These are phyloP conservation scores for Papilio protenor DNA, from an alignment of 2,888 invertebrate species.

Conservation along the genomic window DNA sequence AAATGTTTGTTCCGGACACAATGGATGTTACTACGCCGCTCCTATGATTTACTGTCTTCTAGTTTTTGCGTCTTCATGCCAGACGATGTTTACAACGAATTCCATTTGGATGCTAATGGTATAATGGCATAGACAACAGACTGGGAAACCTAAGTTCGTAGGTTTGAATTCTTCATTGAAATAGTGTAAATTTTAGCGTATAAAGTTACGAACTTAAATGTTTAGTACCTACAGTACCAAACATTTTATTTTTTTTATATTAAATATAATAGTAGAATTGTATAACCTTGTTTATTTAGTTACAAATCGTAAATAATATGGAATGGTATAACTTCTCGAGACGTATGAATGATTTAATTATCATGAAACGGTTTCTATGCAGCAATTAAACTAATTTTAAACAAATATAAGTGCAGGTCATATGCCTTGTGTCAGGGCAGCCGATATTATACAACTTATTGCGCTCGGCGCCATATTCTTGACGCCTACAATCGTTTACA, in stretches of 20 bases:
- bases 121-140: neutral
- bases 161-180: neutral
- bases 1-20: slow-evolving; percentile 20
- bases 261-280: too few species aligned
- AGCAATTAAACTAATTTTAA: slow-evolving; percentile 25
- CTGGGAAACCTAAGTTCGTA: neutral
- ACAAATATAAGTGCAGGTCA: slow-evolving; percentile 20
- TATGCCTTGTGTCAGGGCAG: slow-evolving; percentile 20
- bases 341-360: neutral
- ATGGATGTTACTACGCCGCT: neutral
- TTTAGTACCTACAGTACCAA: too few species aligned
- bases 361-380: neutral
- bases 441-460: slow-evolving; percentile 17
- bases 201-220: neutral
- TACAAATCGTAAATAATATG: neutral
- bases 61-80: slow-evolving; percentile 13
- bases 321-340: neutral
- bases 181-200: neutral
- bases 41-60: slow-evolving; percentile 11
- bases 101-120: neutral
- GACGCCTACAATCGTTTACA: slow-evolving; percentile 24
- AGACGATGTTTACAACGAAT: slow-evolving; percentile 14
- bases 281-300: neutral
- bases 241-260: too few species aligned
- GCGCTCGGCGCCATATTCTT: slow-evolving; percentile 12